These are phyloP conservation scores for Brachionus paranguensis DNA, from an alignment of 1,140 invertebrate genomes.

Conservation along the genomic window DNA sequence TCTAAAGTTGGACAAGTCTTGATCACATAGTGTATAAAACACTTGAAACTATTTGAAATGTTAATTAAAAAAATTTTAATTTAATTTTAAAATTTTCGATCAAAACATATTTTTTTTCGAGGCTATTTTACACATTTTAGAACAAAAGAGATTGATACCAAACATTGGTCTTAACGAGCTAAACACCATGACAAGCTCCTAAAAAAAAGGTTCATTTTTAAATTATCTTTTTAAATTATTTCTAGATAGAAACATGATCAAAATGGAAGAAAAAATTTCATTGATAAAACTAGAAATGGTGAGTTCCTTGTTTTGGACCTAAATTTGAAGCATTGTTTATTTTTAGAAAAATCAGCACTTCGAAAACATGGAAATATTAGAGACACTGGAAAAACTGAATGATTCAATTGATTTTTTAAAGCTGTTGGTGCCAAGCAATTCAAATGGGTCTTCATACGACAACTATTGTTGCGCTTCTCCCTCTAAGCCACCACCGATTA, in stretches of 20 bases:
- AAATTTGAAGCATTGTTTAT: not conserved
- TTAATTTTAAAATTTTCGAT: not conserved
- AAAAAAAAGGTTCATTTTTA: not conserved
- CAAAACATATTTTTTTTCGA: not conserved
- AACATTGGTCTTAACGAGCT: not conserved
- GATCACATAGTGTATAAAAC: not conserved
- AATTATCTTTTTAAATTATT: not conserved
- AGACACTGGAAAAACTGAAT: not conserved
- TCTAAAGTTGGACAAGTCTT: not conserved
- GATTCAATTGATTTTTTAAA: slow-evolving; percentile 20
- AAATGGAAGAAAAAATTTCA: slow-evolving; percentile 25
- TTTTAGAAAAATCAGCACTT: slow-evolving; percentile 6
- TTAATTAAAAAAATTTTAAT: not conserved
- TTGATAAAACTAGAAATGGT: slow-evolving; percentile 14
- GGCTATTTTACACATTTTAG: not conserved
- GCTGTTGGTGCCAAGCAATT: not conserved
- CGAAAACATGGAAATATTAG: slow-evolving; percentile 14
- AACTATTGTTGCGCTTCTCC: not conserved
- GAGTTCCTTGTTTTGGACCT: not conserved
- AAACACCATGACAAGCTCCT: not conserved
- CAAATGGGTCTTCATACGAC: not conserved
- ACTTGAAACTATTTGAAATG: not conserved
- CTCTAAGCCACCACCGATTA: not conserved
- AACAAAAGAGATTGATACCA: not conserved
- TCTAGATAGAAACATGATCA: not conserved